Base-by-base conservation (phyloP, 2,888 invertebrate species). In the Parascotia fuliginaria region DNA sequence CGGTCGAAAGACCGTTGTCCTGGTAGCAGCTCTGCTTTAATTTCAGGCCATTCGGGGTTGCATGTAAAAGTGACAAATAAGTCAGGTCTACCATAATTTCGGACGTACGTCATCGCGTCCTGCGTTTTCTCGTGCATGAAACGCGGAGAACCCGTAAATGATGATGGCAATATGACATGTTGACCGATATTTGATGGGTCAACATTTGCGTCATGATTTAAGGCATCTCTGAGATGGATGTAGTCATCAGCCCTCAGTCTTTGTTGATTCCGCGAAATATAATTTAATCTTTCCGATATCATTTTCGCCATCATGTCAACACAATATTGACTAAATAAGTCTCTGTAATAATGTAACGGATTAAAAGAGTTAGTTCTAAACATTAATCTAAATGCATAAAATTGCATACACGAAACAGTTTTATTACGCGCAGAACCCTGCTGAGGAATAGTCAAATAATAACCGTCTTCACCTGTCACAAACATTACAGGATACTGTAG, bases 341-440 rank as follows among this genome's bases (percentile, higher is more conserved):
- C 55, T 37, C 46, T 55, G 47, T 48, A 63, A 59, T 56, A 56
- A 62, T 51, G 55, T 31, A 57, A 24, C 0, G 39, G 1, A 55
- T 69, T 59, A 45, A 59, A 60, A 43, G 9, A 14, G 29, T 60
- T 48, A 15, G 29, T 3, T 45, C 62, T 62, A 15, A 60, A 1
- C 66, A 68, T 64, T 3, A 72, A 42, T 9, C 64, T 48, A 42
- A 31, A 60, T 42, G 61, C 49, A 60, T 69, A 65, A 59, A 62
- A 73, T 22, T 72, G 58, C 65, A 66, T 73, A 12, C 41, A 41
- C 4, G 31, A 22, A 1, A 41, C 31, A 50, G 63, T 72, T 51
- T 70, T 66, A 16, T 58, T 62, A 3, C 47, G 42, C 5, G 49
- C 33, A 1, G 66, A 31, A 41, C 9, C n/a, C n/a, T 28, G 33